Percentiles rank a stretch among this genome's conserved stretches.
phyloP scores from a whole-genome alignment of 2,113 vertebrate species.

The Leucoraja erinaceus region DNA sequence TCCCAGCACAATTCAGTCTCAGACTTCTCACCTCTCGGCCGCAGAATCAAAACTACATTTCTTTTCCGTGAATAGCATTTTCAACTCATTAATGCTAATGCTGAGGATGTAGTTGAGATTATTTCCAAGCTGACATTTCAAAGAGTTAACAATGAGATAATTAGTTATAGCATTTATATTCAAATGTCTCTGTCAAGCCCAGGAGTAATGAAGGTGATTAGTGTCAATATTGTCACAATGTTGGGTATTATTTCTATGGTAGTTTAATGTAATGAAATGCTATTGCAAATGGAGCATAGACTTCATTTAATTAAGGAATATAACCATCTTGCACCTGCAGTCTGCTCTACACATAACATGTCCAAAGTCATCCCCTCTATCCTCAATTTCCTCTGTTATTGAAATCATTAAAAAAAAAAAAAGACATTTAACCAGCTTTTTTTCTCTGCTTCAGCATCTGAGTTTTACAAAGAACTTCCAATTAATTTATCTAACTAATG shows the following conservation, averaged over 20 bases:
- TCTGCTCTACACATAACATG: neutral
- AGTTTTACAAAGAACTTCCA: neutral
- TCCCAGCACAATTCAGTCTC: neutral
- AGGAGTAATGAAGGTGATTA: conserved; percentile 29
- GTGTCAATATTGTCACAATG: conserved; percentile 10
- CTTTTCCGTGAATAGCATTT: neutral
- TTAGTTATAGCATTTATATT: conserved; percentile 34
- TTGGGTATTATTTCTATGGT: conserved; percentile 14
- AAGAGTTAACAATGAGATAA: conserved; percentile 18
- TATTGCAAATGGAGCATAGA: conserved; percentile 27
- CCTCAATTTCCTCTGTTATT: neutral
- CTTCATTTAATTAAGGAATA: conserved; percentile 8
- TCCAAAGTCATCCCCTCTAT: neutral
- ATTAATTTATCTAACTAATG: neutral
- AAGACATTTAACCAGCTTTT: neutral
- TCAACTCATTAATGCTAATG: conserved; percentile 13
- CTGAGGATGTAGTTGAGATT: conserved; percentile 7
- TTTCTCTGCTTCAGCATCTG: neutral
- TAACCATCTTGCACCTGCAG: conserved; percentile 1
- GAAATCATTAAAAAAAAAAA: neutral
- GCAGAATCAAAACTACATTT: conserved; percentile 5
- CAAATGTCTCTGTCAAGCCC: conserved; percentile 31
- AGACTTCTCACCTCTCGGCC: neutral
- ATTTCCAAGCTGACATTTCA: conserved; percentile 12
- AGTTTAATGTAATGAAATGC: conserved; percentile 19